A percentile compares a stretch with the other conserved stretches of the same genome.
Conservation (phyloP, 2,113 vertebrate genomes). For the Rafetus swinhoei region DNA sequence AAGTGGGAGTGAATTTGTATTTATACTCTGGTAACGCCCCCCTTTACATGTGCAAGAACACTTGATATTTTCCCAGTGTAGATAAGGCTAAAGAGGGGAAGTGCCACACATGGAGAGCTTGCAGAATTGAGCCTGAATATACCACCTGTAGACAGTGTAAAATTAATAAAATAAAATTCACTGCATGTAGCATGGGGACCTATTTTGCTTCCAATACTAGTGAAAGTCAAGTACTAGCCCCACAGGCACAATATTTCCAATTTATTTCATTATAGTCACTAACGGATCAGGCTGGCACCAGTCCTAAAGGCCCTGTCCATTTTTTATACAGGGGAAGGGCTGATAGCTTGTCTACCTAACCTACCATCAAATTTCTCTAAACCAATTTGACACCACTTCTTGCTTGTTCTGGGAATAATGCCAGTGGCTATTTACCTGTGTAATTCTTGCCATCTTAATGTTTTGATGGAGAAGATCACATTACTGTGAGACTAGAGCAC, state of each 20-base stretch:
- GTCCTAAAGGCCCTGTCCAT: background rate
- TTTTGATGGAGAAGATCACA: background rate
- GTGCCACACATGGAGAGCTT: background rate
- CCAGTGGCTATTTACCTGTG: background rate
- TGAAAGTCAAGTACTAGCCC: background rate
- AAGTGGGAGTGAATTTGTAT: background rate
- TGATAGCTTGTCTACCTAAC: background rate
- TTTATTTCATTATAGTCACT: background rate
- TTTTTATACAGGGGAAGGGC: background rate
- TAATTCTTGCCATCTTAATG: background rate
- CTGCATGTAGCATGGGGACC: background rate
- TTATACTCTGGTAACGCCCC: accelerated
- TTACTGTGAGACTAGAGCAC: background rate
- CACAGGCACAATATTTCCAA: background rate
- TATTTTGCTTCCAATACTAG: background rate
- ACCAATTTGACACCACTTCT: background rate
- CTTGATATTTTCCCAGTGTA: background rate
- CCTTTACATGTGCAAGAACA: background rate
- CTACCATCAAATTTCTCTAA: background rate
- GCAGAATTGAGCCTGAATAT: background rate
- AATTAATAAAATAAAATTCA: background rate
- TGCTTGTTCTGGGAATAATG: background rate
- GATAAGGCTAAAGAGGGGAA: background rate
- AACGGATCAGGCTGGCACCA: background rate
- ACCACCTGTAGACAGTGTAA: background rate